Conservation (phyloP, 2,797 vertebrate genomes). For the Triplophysa bombifrons region DNA sequence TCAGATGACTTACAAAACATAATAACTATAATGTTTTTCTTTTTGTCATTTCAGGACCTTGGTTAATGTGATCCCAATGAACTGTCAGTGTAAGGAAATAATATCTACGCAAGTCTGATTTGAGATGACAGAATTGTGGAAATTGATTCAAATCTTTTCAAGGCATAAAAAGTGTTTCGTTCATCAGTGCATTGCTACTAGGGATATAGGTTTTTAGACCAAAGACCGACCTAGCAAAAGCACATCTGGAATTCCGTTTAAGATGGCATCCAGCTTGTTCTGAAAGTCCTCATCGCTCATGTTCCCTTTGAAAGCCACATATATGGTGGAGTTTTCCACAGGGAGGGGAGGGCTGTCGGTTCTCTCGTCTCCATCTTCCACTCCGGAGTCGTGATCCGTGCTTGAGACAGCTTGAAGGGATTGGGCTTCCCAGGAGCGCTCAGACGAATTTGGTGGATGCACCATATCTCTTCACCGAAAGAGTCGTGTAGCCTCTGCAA, state of each 20-base stretch:
- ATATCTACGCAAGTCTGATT: too few relatives aligned
- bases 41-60: too few relatives aligned
- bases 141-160: background rate
- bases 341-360: slow-evolving; percentile 53
- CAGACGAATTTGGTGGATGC: slow-evolving; percentile 61
- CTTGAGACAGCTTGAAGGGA: slow-evolving; percentile 76
- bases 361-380: slow-evolving; percentile 82
- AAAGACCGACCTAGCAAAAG: slow-evolving; percentile 87
- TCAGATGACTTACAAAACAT: too few relatives aligned
- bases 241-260: slow-evolving; percentile 86
- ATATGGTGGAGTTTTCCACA: slow-evolving; percentile 83
- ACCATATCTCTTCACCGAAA: slow-evolving; percentile 74
- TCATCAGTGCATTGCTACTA: background rate
- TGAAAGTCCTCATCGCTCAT: slow-evolving; percentile 91
- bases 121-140: too few relatives aligned
- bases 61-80: too few relatives aligned
- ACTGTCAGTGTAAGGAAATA: too few relatives aligned
- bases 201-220: background rate
- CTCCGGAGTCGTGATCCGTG: slow-evolving; percentile 87
- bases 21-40: too few relatives aligned
- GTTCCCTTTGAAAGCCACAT: slow-evolving; percentile 92
- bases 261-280: slow-evolving; percentile 85
- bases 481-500: slow-evolving; percentile 65
- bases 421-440: slow-evolving; percentile 75
- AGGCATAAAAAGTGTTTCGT: too few relatives aligned